Percentiles rank a stretch among this genome's conserved stretches.
phyloP scores from a whole-genome alignment of 1,140 invertebrate species.

The Ips nitidus region DNA sequence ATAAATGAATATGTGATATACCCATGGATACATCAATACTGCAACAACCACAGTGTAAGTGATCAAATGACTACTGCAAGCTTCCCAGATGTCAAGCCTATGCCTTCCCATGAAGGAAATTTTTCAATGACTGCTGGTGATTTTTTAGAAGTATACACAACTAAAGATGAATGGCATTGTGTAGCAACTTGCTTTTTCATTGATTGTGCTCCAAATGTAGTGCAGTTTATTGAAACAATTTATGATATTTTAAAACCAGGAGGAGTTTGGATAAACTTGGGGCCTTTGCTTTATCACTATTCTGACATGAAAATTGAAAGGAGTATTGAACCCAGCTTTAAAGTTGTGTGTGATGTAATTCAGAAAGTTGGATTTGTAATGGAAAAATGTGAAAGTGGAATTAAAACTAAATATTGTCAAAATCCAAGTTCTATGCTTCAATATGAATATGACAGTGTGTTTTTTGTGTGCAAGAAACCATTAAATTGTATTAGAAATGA shows the following conservation, averaged over 20 bases:
- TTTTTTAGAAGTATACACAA: slow-evolving; percentile 74
- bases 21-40: slow-evolving; percentile 93
- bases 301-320: slow-evolving; percentile 80
- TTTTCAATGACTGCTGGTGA: slow-evolving; percentile 97
- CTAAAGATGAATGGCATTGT: slow-evolving; percentile 81
- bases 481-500: slow-evolving; percentile 39
- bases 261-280: slow-evolving; percentile 87
- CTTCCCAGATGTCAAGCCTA: slow-evolving; percentile 91
- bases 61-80: slow-evolving; percentile 77
- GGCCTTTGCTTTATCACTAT: slow-evolving; percentile 93
- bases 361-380: slow-evolving; percentile 83
- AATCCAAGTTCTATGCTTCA: slow-evolving; percentile 93
- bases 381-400: slow-evolving; percentile 69
- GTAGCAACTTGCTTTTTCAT: slow-evolving; percentile 98
- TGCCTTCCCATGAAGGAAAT: slow-evolving; percentile 63
- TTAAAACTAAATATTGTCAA: slow-evolving; percentile 87
- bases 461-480: slow-evolving; percentile 82
- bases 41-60: slow-evolving; percentile 79
- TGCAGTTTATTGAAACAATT: slow-evolving; percentile 93
- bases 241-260: slow-evolving; percentile 88
- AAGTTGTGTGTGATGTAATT: slow-evolving; percentile 81
- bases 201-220: slow-evolving; percentile 95
- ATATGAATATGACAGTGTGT: slow-evolving; percentile 87
- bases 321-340: slow-evolving; percentile 93
- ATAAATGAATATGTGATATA: slow-evolving; percentile 69